These are phyloP conservation scores for Glaucidium brasilianum DNA, from an alignment of 2,113 vertebrate genomes.

Conservation along the genomic window DNA sequence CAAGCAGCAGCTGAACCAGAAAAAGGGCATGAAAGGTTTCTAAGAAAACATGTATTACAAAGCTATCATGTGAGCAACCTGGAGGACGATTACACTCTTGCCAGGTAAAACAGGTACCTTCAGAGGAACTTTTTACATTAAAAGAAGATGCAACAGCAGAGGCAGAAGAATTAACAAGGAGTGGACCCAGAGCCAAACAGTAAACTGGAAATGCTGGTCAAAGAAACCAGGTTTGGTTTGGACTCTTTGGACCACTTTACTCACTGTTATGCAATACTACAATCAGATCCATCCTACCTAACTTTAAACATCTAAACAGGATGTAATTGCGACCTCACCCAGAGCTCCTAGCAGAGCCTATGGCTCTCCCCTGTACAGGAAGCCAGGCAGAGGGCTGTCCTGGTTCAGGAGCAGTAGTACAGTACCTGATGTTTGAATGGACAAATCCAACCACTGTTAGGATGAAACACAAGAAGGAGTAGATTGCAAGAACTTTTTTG, in stretches of 20 bases:
- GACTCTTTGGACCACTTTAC: background rate
- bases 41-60: background rate
- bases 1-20: background rate
- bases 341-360: background rate
- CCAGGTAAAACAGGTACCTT: background rate
- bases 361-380: background rate
- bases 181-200: background rate
- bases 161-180: background rate
- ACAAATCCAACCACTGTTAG: background rate
- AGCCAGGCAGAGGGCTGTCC: background rate
- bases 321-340: accelerated
- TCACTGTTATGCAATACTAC: background rate
- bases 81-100: background rate
- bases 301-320: background rate
- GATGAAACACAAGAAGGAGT: background rate
- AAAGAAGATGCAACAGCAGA: background rate
- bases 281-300: background rate
- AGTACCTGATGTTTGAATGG: background rate
- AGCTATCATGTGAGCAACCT: background rate
- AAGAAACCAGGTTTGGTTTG: background rate
- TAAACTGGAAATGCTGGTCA: background rate
- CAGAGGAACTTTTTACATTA: background rate
- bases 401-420: background rate
- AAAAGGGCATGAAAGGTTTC: background rate
- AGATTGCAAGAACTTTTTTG: background rate